A percentile compares a stretch with the other conserved stretches of the same genome.
These are phyloP conservation scores for Calephelis nemesis DNA, from an alignment of 1,140 invertebrate species.

Conservation along the genomic window DNA sequence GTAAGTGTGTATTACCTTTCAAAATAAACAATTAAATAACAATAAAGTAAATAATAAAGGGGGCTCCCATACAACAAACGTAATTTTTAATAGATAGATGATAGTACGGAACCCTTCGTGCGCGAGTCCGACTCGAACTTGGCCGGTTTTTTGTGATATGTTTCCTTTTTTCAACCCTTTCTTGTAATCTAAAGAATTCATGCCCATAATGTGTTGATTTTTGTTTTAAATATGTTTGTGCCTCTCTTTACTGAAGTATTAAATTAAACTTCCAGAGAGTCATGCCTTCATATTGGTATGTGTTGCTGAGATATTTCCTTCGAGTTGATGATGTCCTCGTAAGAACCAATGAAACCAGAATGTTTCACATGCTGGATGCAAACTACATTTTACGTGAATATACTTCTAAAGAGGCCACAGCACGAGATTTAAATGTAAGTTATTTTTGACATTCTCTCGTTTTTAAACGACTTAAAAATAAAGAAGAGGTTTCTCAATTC, in stretches of 20 bases:
- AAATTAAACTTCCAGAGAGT: conserved; percentile 85
- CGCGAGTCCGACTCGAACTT: too few relatives aligned
- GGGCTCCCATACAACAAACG: too few relatives aligned
- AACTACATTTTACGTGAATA: conserved; percentile 89
- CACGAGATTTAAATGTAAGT: conserved; percentile 81
- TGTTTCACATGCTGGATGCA: conserved; percentile 91
- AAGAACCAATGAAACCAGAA: conserved; percentile 93
- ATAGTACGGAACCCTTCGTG: too few relatives aligned
- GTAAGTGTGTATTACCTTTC: too few relatives aligned
- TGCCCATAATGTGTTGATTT: not conserved
- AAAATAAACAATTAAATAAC: too few relatives aligned
- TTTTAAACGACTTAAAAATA: too few relatives aligned
- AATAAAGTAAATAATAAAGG: too few relatives aligned
- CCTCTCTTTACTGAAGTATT: conserved; percentile 10
- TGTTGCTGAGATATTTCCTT: conserved; percentile 94
- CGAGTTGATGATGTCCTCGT: conserved; percentile 96
- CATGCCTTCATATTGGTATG: conserved; percentile 96
- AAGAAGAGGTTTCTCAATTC: too few relatives aligned
- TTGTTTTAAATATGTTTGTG: not conserved
- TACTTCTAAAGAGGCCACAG: conserved; percentile 86
- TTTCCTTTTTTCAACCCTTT: too few relatives aligned
- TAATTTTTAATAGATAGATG: too few relatives aligned
- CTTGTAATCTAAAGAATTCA: too few relatives aligned
- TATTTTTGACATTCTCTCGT: not conserved
- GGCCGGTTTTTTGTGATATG: too few relatives aligned